A percentile compares a stretch with the other conserved stretches of the same genome.
These are phyloP conservation scores for Stercorarius parasiticus DNA, from an alignment of 2,113 vertebrate genomes.

Conservation along the genomic window DNA sequence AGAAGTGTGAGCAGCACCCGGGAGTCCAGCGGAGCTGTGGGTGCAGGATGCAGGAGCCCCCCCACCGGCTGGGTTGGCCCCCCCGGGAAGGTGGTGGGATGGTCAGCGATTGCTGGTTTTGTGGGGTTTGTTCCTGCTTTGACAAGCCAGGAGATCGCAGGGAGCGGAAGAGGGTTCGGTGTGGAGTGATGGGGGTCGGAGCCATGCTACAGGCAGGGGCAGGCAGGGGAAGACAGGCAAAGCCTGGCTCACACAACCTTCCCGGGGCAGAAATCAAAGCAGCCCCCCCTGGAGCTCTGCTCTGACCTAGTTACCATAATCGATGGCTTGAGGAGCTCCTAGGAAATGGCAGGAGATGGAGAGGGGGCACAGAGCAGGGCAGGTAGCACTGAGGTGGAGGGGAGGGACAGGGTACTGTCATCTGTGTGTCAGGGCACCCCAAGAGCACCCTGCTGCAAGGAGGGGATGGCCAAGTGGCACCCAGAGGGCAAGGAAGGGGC, in stretches of 20 bases:
- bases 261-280: neutral
- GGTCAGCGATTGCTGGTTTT: neutral
- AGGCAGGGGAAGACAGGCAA: neutral
- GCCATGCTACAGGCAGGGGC: neutral
- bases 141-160: neutral
- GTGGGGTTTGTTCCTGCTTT: neutral
- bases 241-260: neutral
- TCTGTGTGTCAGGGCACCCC: neutral
- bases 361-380: rapidly evolving
- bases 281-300: neutral
- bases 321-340: neutral
- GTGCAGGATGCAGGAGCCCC: neutral
- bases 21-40: rapidly evolving
- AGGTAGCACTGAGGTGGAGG: rapidly evolving
- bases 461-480: neutral
- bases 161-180: rapidly evolving
- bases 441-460: neutral
- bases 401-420: neutral
- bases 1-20: rapidly evolving
- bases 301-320: neutral
- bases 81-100: rapidly evolving
- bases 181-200: rapidly evolving
- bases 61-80: too few relatives aligned
- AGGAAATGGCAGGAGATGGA: neutral
- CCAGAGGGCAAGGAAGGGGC: too few relatives aligned